A percentile compares a stretch with the other conserved stretches of the same genome.
phyloP scores from a whole-genome alignment of 2,797 vertebrate genomes.

The Silurus lanzhouensis region DNA sequence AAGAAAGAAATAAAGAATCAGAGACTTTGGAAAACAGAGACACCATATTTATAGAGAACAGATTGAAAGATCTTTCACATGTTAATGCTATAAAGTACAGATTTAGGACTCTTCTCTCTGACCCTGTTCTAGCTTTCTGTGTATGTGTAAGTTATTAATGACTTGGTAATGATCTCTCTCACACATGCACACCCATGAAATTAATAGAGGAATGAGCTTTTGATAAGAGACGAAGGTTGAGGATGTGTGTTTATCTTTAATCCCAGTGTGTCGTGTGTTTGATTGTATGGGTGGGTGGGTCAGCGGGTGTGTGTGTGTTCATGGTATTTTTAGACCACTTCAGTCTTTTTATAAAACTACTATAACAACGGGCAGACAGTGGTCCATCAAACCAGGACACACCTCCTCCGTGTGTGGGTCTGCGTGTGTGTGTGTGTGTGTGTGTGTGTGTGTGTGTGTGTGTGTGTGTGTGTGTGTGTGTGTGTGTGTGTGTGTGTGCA shows the following conservation, averaged over 20 bases:
- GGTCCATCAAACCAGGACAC: conserved; percentile 17
- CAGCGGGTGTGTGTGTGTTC: conserved; percentile 3
- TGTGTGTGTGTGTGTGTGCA: neutral
- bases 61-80: neutral
- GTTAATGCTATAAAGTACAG: neutral
- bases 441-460: conserved; percentile 16
- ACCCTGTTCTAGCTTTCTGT: neutral
- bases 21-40: conserved; percentile 26
- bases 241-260: conserved; percentile 43
- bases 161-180: conserved; percentile 1
- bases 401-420: conserved; percentile 44
- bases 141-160: conserved; percentile 15
- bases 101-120: neutral
- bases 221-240: conserved; percentile 37
- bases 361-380: conserved; percentile 23
- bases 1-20: neutral
- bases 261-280: conserved; percentile 1
- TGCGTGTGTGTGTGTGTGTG: neutral
- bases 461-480: neutral
- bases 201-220: conserved; percentile 1
- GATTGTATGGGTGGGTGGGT: no score
- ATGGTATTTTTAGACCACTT: conserved; percentile 42
- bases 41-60: neutral
- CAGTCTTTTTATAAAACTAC: conserved; percentile 29
- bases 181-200: neutral